Evolutionary conservation across 2,888 invertebrate genomes (phyloP), one percentile per base, ranked within the genome.

Genomic region (Pherbina coryleti): DNA sequence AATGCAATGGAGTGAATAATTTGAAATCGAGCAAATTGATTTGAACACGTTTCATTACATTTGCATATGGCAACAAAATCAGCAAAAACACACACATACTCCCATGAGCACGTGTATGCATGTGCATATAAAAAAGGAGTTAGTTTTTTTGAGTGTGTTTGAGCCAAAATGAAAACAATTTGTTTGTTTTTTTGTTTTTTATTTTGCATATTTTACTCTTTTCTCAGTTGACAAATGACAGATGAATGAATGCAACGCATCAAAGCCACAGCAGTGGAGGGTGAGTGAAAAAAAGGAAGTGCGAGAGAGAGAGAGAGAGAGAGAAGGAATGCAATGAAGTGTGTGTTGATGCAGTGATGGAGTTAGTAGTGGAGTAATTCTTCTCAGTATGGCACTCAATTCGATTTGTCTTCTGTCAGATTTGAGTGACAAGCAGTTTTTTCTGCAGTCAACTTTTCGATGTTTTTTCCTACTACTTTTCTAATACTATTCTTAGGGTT

Each of bases 341-440:
- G 25, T 17, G 67, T 44, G 67, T 81, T 81, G 78, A 76, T 74
- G 44, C 69, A 76, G 44, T 67, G 60, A 76, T 51, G 49, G 49
- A 44, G 49, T 44, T 9, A 67, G 25, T 22, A 25, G 19, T n/a
- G 44, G 44, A 66, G n/a, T 44, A 37, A 25, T 37, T 34, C 28
- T 75, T 14, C 51, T 77, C 71, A 67, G 81, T 79, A 79, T 73
- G 62, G 37, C 78, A 79, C 82, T 84, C 84, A 80, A 83, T 84
- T 82, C 85, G 85, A 86, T 86, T 87, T 86, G 87, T 87, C 85
- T 85, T 81, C 80, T 86, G 87, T 86, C 86, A 86, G 86, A 85
- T 86, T 86, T 86, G 85, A 86, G 78, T 86, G 87, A 85, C 87
- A 85, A 83, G 78, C 82, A 83, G 81, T 85, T 78, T 79, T 80